A percentile compares a stretch with the other conserved stretches of the same genome.
Evolutionary conservation across 2,113 vertebrate species (phyloP).

Genomic region (Microtus ochrogaster): DNA sequence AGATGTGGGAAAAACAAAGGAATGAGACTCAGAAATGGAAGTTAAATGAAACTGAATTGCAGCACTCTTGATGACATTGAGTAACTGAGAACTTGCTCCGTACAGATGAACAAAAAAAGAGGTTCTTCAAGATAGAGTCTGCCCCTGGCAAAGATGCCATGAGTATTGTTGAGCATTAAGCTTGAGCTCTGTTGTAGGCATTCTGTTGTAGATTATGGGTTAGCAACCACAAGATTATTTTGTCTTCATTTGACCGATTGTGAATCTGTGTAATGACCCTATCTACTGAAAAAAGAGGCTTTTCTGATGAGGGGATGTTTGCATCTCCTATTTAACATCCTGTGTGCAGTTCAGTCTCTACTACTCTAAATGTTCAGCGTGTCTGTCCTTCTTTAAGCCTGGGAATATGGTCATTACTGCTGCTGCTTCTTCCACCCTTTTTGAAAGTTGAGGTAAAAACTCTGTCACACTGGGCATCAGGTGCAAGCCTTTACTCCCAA

Average conservation of each 20-base stretch:
- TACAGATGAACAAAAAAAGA: background rate
- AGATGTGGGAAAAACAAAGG: background rate
- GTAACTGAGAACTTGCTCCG: background rate
- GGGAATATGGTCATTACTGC: background rate
- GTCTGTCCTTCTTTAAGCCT: background rate
- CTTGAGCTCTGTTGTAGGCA: background rate
- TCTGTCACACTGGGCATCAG: background rate
- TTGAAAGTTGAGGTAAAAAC: background rate
- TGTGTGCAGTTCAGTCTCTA: background rate
- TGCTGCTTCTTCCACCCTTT: background rate
- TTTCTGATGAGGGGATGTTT: background rate
- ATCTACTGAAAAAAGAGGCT: background rate
- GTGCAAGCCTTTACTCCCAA: background rate
- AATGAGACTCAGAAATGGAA: background rate
- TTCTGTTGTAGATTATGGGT: background rate
- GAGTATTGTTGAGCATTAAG: background rate
- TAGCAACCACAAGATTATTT: background rate
- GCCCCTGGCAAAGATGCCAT: background rate
- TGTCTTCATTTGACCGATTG: background rate
- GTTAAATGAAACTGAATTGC: background rate
- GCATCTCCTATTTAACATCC: background rate
- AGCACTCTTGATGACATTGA: background rate
- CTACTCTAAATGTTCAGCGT: background rate
- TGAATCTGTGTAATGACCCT: background rate
- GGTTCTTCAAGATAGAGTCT: too few relatives aligned